Percentiles rank a stretch among this genome's conserved stretches.
Conservation (phyloP, 92 coral and sea anemone genomes). For the Epizoanthus scotinus region DNA sequence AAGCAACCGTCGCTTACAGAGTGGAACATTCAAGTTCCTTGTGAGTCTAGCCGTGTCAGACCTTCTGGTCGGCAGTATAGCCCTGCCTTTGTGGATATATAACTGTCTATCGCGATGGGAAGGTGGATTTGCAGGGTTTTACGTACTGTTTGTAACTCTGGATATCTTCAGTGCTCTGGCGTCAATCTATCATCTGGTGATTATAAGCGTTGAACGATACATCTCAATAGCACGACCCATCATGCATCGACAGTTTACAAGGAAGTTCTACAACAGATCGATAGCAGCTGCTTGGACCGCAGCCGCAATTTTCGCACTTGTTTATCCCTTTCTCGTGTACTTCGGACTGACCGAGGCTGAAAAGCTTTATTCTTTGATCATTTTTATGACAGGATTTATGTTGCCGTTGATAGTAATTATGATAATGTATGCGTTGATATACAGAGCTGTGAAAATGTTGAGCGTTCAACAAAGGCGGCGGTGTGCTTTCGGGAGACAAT, state of each 20-base stretch:
- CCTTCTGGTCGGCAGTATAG: constrained; percentile 34
- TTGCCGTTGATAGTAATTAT: constrained; percentile 21
- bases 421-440: constrained; percentile 30
- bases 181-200: constrained; percentile 28
- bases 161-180: constrained; percentile 40
- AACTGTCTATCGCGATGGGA: constrained; percentile 24
- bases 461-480: neutral
- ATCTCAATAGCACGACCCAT: constrained; percentile 22
- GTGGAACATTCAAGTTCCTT: constrained; percentile 26
- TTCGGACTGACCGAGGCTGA: constrained; percentile 19
- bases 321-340: constrained; percentile 30
- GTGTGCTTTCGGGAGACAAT: neutral
- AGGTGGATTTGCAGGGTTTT: constrained; percentile 21
- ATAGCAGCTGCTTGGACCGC: constrained; percentile 9
- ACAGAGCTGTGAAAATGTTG: constrained; percentile 16
- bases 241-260: constrained; percentile 22
- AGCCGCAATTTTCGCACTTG: constrained; percentile 18
- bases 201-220: constrained; percentile 27
- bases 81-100: constrained; percentile 35
- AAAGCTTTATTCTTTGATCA: constrained; percentile 16
- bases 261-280: constrained; percentile 31
- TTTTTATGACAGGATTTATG: constrained; percentile 16
- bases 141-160: constrained; percentile 24
- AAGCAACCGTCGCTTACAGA: constrained; percentile 9
- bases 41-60: constrained; percentile 40